Percentiles rank a stretch among this genome's conserved stretches.
Evolutionary conservation across 2,113 vertebrate species (phyloP).

Genomic region (Nesogale talazaci): DNA sequence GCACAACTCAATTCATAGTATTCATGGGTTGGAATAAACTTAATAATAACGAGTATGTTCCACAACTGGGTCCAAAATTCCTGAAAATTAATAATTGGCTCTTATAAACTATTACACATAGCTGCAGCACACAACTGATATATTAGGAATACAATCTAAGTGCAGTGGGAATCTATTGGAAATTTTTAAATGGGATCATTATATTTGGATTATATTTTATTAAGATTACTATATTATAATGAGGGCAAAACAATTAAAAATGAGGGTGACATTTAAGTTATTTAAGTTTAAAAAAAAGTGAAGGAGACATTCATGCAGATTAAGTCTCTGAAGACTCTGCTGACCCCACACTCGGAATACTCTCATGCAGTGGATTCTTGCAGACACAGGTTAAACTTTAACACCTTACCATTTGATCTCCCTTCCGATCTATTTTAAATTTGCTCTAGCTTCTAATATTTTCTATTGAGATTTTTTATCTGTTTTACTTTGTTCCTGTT

Average conservation of each 20-base stretch:
- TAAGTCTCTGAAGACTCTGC: too few species aligned
- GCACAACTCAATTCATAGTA: background rate
- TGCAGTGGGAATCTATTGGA: background rate
- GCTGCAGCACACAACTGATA: background rate
- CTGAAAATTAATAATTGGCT: background rate
- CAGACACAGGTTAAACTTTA: too few species aligned
- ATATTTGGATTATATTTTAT: background rate
- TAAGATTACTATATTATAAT: background rate
- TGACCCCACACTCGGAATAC: too few species aligned
- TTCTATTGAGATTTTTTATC: too few species aligned
- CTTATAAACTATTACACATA: background rate
- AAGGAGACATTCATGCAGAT: too few species aligned
- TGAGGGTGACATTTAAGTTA: too few species aligned
- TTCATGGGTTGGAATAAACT: background rate
- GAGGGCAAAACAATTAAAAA: background rate
- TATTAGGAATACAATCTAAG: background rate
- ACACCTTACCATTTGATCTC: too few species aligned
- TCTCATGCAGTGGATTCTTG: too few species aligned
- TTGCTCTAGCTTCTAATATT: too few species aligned
- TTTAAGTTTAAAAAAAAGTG: too few species aligned
- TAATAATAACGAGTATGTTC: background rate
- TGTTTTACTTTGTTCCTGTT: too few species aligned
- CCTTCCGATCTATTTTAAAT: too few species aligned
- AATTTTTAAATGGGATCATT: background rate
- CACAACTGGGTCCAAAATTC: conserved; percentile 8